phyloP scores from a whole-genome alignment of 2,888 invertebrate species.

The Eurytoma adleriae region DNA sequence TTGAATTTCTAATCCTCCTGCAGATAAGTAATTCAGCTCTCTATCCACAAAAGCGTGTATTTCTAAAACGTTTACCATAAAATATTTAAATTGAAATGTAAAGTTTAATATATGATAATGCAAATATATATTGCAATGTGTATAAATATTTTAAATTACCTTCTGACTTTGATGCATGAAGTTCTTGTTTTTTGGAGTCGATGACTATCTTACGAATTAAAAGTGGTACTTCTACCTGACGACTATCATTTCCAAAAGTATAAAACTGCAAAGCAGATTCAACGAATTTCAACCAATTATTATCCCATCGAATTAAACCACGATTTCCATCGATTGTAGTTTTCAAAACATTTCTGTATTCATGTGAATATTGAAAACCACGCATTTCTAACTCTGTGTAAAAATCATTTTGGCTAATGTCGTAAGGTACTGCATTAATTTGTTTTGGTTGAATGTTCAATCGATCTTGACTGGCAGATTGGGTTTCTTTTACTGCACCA shows the following conservation, averaged over 20 bases:
- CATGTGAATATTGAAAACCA: slow-evolving; percentile 77
- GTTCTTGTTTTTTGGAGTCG: slow-evolving; percentile 74
- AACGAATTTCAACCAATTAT: slow-evolving; percentile 83
- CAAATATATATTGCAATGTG: neutral
- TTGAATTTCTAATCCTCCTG: slow-evolving; percentile 80
- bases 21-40: slow-evolving; percentile 72
- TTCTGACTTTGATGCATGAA: neutral
- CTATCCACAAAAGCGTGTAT: slow-evolving; percentile 60
- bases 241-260: slow-evolving; percentile 75
- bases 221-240: slow-evolving; percentile 78
- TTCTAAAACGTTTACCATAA: slow-evolving; percentile 27
- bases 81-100: neutral
- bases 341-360: slow-evolving; percentile 77
- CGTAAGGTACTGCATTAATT: slow-evolving; percentile 35
- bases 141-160: slow-evolving; percentile 7
- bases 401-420: slow-evolving; percentile 66
- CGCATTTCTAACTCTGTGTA: slow-evolving; percentile 76
- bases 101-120: neutral
- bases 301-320: slow-evolving; percentile 78
- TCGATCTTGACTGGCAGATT: slow-evolving; percentile 70
- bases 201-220: slow-evolving; percentile 78
- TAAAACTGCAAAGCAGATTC: slow-evolving; percentile 83
- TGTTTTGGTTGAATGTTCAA: neutral
- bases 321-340: slow-evolving; percentile 74
- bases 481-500: slow-evolving; percentile 81